A percentile compares a stretch with the other conserved stretches of the same genome.
These are phyloP conservation scores for Hermaeophaga mercurialis DNA, from an alignment of 2,888 invertebrate genomes.

Conservation along the genomic window DNA sequence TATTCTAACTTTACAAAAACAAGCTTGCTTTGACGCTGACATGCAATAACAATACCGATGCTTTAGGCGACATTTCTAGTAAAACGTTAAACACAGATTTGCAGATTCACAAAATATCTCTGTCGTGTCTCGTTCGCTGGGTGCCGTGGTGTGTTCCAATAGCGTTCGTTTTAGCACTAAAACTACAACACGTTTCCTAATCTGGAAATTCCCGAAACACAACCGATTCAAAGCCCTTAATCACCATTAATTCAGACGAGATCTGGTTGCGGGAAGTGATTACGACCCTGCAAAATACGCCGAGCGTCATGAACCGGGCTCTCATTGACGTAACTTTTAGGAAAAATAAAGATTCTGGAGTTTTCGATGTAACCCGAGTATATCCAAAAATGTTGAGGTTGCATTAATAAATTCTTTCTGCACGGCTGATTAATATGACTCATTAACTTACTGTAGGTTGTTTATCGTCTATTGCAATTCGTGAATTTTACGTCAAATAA, in stretches of 20 bases:
- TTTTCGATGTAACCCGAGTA: no score
- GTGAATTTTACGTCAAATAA: no score
- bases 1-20: no score
- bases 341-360: no score
- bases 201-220: conserved; percentile 23
- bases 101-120: conserved; percentile 8
- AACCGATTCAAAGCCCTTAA: conserved; percentile 25
- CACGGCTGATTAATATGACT: no score
- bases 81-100: conserved; percentile 2
- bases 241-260: conserved; percentile 27
- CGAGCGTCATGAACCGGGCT: conserved; percentile 7
- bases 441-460: no score
- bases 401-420: no score
- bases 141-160: background rate
- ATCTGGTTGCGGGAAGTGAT: conserved; percentile 25
- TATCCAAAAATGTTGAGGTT: no score
- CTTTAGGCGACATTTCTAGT: background rate
- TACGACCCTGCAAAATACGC: conserved; percentile 25
- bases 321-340: conserved; percentile 4
- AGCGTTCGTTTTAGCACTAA: conserved; percentile 10
- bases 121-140: background rate
- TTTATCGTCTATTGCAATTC: no score
- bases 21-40: no score
- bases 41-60: no score
- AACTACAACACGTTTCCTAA: conserved; percentile 23